These are phyloP conservation scores for Drosophila kuntzei DNA, from an alignment of 2,888 invertebrate genomes.

Conservation along the genomic window DNA sequence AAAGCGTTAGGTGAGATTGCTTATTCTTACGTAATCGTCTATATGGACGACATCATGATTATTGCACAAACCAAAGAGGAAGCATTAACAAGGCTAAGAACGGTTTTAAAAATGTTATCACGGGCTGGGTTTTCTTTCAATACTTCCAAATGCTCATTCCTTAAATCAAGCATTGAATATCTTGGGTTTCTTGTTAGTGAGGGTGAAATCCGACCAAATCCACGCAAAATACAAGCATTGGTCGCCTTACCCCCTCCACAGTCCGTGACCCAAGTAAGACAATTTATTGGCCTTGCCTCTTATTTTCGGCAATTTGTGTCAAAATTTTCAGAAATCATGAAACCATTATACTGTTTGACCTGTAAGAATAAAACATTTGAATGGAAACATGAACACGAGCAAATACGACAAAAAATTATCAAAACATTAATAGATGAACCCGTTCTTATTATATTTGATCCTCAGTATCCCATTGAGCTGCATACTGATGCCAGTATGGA, in stretches of 20 bases:
- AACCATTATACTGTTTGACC: not conserved
- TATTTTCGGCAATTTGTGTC: not conserved
- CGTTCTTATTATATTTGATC: not conserved
- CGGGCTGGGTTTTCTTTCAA: not conserved
- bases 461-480: not conserved
- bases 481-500: not conserved
- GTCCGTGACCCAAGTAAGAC: not conserved
- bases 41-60: too few relatives aligned
- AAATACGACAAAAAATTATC: not conserved
- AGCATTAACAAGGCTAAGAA: not conserved
- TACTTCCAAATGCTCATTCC: not conserved
- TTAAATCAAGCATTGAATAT: not conserved
- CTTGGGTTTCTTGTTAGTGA: not conserved
- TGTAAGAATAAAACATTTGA: not conserved
- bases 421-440: not conserved
- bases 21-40: too few relatives aligned
- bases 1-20: too few relatives aligned
- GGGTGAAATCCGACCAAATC: not conserved
- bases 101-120: not conserved
- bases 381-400: not conserved
- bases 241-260: not conserved
- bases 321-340: not conserved
- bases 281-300: not conserved
- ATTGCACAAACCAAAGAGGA: too few relatives aligned
- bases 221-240: not conserved